phyloP scores from a whole-genome alignment of 2,888 invertebrate genomes.

The Lithophane leautieri region DNA sequence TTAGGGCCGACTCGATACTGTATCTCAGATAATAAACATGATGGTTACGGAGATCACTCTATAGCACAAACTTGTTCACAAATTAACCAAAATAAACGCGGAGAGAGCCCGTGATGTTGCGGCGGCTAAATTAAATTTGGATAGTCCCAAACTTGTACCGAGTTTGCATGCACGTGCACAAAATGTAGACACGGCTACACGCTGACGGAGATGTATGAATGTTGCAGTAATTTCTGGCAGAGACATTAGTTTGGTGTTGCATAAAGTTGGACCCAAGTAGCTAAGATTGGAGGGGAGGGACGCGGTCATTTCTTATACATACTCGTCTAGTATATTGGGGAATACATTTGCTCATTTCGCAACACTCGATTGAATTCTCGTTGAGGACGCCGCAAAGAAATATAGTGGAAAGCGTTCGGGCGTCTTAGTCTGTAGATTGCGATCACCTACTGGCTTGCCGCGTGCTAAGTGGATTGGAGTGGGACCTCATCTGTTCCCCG shows the following conservation, averaged over 20 bases:
- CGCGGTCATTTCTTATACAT: conserved; percentile 46
- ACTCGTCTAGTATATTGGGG: conserved; percentile 42
- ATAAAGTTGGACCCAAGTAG: conserved; percentile 64
- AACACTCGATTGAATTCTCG: conserved; percentile 65
- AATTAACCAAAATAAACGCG: conserved; percentile 80
- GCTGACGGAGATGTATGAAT: conserved; percentile 64
- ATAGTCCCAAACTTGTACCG: conserved; percentile 72
- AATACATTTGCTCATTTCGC: conserved; percentile 63
- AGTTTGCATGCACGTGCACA: conserved; percentile 77
- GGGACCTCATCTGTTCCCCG: conserved; percentile 89
- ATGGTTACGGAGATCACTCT: conserved; percentile 79
- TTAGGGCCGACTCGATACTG: conserved; percentile 74
- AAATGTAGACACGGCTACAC: conserved; percentile 65
- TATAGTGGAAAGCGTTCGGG: conserved; percentile 75
- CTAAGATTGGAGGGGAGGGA: conserved; percentile 2
- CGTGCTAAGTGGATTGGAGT: conserved; percentile 89
- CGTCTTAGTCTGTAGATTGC: conserved; percentile 78
- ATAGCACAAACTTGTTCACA: conserved; percentile 78
- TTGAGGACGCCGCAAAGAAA: conserved; percentile 72
- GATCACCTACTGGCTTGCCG: conserved; percentile 84
- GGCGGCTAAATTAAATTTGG: conserved; percentile 82
- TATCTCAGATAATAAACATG: conserved; percentile 80
- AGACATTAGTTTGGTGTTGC: conserved; percentile 70
- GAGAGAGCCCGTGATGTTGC: conserved; percentile 54
- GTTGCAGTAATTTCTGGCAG: conserved; percentile 69